Evolutionary conservation across 2,888 invertebrate species (phyloP).

Genomic region (Lordiphosa andalusiaca): DNA sequence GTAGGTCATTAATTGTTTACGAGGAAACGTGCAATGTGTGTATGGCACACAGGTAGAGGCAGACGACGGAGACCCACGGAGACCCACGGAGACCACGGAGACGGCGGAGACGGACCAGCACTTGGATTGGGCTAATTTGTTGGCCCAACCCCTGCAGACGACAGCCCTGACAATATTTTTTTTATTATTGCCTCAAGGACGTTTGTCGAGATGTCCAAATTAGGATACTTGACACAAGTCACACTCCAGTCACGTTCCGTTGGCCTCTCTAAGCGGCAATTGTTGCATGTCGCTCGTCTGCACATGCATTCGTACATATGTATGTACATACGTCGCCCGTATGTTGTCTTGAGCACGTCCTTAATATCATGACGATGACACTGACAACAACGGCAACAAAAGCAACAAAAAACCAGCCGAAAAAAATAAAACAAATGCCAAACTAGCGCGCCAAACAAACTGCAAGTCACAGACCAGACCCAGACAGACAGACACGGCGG

Average conservation of each 20-base stretch:
- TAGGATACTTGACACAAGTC: conserved; percentile 63
- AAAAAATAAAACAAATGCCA: conserved; percentile 49
- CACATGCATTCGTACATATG: conserved; percentile 19
- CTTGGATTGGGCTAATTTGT: conserved; percentile 31
- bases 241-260: conserved; percentile 69
- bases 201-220: conserved; percentile 64
- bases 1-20: conserved; percentile 71
- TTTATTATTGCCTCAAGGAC: conserved; percentile 54
- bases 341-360: conserved; percentile 69
- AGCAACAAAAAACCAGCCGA: conserved; percentile 42
- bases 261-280: conserved; percentile 25
- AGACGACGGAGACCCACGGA: too few relatives aligned
- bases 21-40: conserved; percentile 24
- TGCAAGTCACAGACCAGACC: conserved; percentile 50
- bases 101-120: conserved; percentile 1
- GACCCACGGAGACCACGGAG: neutral
- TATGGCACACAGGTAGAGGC: too few relatives aligned
- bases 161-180: conserved; percentile 10
- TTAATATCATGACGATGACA: conserved; percentile 61
- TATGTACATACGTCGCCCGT: too few relatives aligned
- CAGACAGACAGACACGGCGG: conserved; percentile 29
- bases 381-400: conserved; percentile 29
- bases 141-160: neutral
- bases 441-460: conserved; percentile 61
- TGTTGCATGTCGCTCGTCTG: conserved; percentile 43